Evolutionary conservation across 2,113 vertebrate species (phyloP).

Genomic region (Mobula hypostoma): DNA sequence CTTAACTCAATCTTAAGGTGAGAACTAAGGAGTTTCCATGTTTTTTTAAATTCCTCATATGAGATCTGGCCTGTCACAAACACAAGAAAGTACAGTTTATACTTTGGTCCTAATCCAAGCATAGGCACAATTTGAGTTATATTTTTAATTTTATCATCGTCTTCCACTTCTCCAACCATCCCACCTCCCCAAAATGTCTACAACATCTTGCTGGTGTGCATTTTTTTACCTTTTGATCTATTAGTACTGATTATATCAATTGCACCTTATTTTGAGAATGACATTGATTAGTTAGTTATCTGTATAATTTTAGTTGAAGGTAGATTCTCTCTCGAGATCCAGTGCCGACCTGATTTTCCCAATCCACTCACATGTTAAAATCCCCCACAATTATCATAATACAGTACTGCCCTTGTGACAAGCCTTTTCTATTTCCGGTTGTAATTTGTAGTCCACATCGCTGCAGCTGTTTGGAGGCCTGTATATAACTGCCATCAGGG

Average conservation of each 20-base stretch:
- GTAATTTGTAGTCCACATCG: too few species aligned
- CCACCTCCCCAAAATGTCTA: too few species aligned
- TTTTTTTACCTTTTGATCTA: neutral
- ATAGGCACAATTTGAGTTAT: neutral
- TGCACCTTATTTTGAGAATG: neutral
- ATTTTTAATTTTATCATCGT: neutral
- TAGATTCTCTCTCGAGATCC: neutral
- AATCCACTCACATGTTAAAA: too few species aligned
- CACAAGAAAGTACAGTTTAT: neutral
- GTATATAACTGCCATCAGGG: too few species aligned
- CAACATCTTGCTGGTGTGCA: neutral
- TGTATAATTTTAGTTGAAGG: neutral
- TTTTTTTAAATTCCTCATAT: conserved; percentile 81
- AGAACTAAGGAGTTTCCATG: conserved; percentile 80
- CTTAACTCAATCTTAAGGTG: conserved; percentile 73
- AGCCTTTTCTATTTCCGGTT: too few species aligned
- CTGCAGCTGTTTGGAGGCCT: too few species aligned
- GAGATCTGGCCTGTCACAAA: conserved; percentile 72
- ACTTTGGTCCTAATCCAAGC: neutral
- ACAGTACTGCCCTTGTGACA: too few species aligned
- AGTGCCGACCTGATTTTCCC: too few species aligned
- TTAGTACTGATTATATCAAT: neutral
- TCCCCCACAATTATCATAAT: too few species aligned
- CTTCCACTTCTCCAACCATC: neutral
- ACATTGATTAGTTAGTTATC: neutral